Percentiles rank a stretch among this genome's conserved stretches.
These are phyloP conservation scores for Varecia variegata DNA, from an alignment of 2,797 vertebrate species.

Conservation along the genomic window DNA sequence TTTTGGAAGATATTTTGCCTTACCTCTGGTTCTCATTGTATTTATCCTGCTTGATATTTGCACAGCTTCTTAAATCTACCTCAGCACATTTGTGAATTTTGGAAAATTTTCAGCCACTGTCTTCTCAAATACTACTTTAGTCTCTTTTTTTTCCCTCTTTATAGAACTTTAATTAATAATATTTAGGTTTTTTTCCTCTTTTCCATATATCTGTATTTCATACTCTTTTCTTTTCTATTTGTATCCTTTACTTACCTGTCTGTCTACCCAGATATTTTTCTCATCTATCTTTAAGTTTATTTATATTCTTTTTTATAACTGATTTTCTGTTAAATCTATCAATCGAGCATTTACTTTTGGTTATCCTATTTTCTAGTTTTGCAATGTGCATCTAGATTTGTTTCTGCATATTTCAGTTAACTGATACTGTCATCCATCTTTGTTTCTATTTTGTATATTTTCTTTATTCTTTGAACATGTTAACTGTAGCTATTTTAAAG, in stretches of 20 bases:
- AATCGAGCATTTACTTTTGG: neutral
- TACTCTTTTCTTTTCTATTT: neutral
- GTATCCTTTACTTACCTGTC: neutral
- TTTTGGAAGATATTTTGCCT: neutral
- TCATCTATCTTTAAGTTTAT: neutral
- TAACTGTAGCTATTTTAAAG: neutral
- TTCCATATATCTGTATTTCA: neutral
- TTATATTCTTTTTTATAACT: neutral
- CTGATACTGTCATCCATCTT: neutral
- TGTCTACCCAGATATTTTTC: neutral
- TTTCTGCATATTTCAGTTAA: neutral
- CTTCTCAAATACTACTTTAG: neutral
- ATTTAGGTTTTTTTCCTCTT: neutral
- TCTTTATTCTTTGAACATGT: neutral
- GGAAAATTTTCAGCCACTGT: neutral
- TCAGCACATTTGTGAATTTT: neutral
- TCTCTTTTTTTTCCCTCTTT: neutral
- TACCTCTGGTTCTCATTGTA: neutral
- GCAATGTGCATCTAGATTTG: neutral
- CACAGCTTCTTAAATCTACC: neutral
- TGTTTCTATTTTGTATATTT: neutral
- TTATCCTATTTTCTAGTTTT: neutral
- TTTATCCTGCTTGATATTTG: neutral
- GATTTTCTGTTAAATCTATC: neutral
- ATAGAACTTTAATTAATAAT: neutral